Conservation (phyloP, 2,113 vertebrate species). For the Vulpes ferrilata region DNA sequence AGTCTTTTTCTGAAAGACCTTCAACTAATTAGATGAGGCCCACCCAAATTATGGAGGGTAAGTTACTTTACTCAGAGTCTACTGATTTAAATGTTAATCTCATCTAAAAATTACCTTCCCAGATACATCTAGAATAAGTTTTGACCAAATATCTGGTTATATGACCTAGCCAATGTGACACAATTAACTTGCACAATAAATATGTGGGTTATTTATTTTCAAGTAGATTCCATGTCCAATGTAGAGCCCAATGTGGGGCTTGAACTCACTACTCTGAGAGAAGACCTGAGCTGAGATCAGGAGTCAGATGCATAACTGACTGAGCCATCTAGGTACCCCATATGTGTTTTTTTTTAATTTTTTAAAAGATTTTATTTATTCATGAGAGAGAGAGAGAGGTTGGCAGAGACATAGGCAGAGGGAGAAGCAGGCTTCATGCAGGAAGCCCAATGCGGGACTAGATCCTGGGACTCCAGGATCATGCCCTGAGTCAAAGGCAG, state of each 20-base stretch:
- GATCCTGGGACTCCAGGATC: too few species aligned
- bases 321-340: neutral
- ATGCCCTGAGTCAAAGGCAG: too few species aligned
- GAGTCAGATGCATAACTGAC: neutral
- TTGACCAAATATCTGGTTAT: neutral
- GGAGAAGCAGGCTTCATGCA: too few species aligned
- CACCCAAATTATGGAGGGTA: neutral
- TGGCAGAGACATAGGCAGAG: too few species aligned
- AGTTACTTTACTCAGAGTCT: constrained; percentile 4
- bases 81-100: constrained; percentile 32
- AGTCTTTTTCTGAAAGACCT: neutral
- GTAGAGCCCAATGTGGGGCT: neutral
- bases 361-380: neutral
- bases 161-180: neutral
- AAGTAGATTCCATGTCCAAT: neutral
- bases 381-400: too few species aligned
- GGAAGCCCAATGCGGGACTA: too few species aligned
- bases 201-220: neutral
- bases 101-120: neutral
- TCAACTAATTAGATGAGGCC: neutral
- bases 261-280: neutral
- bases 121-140: constrained; percentile 23
- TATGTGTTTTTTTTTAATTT: neutral
- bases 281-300: neutral
- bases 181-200: neutral